Evolutionary conservation across 2,888 invertebrate species (phyloP).

Genomic region (Osmoderma eremita): DNA sequence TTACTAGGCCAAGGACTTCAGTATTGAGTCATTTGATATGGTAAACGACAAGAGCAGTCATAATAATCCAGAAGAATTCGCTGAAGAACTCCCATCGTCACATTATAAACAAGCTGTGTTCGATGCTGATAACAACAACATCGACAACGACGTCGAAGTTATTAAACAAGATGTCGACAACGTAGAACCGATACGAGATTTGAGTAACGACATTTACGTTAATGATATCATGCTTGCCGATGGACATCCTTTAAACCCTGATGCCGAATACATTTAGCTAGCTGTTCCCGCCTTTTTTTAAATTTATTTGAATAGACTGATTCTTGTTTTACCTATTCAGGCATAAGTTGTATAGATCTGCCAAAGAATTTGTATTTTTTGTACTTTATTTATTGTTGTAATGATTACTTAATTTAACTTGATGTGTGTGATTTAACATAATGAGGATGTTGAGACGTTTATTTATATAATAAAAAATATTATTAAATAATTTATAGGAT

Average conservation of each 20-base stretch:
- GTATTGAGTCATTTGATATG: slow-evolving; percentile 56
- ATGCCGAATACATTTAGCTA: slow-evolving; percentile 53
- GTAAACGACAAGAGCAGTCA: slow-evolving; percentile 38
- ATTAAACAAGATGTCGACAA: background rate
- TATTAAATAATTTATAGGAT: background rate
- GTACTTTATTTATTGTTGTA: slow-evolving; percentile 37
- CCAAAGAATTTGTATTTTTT: slow-evolving; percentile 35
- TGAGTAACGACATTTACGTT: slow-evolving; percentile 49
- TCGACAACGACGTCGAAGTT: slow-evolving; percentile 12
- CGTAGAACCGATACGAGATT: slow-evolving; percentile 42
- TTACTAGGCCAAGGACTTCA: slow-evolving; percentile 49
- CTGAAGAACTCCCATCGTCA: slow-evolving; percentile 20
- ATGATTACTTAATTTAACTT: slow-evolving; percentile 16
- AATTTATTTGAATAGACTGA: slow-evolving; percentile 23
- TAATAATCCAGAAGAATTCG: background rate
- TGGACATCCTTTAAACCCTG: slow-evolving; percentile 56
- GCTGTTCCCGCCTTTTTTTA: background rate
- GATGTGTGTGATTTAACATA: slow-evolving; percentile 24
- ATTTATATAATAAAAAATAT: slow-evolving; percentile 30
- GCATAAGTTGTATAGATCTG: slow-evolving; percentile 13
- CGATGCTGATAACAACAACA: slow-evolving; percentile 7
- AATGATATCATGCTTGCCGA: slow-evolving; percentile 48
- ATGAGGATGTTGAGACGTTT: slow-evolving; percentile 21
- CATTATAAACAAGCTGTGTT: slow-evolving; percentile 14
- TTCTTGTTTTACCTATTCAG: slow-evolving; percentile 9